A percentile compares a stretch with the other conserved stretches of the same genome.
Conservation (phyloP, 1,140 invertebrate species). For the Drosophila pallidifrons region DNA sequence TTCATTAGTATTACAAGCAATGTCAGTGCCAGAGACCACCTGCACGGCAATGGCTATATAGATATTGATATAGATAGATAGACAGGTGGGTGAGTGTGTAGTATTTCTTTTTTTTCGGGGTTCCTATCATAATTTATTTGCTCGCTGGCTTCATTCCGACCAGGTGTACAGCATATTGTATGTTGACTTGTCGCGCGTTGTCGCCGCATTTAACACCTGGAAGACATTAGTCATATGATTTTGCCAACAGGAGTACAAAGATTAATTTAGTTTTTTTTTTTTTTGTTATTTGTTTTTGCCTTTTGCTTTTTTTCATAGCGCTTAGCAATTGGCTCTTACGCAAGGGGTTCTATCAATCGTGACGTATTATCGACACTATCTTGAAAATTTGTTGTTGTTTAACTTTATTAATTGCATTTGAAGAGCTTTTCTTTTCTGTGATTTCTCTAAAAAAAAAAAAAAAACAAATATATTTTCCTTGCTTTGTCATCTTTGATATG, state of each 20-base stretch:
- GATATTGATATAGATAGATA: conserved; percentile 19
- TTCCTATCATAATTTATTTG: conserved; percentile 36
- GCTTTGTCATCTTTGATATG: conserved; percentile 3
- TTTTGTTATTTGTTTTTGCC: neutral
- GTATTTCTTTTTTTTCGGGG: neutral
- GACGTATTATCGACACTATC: conserved; percentile 12
- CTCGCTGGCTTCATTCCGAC: conserved; percentile 17
- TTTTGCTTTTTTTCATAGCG: neutral
- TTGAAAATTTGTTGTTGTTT: neutral
- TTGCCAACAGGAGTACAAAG: conserved; percentile 35
- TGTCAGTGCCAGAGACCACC: conserved; percentile 21
- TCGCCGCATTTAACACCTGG: conserved; percentile 40
- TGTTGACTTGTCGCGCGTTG: conserved; percentile 12
- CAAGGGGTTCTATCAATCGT: conserved; percentile 28
- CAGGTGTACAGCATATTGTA: conserved; percentile 46
- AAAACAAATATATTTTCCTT: neutral
- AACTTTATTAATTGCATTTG: neutral
- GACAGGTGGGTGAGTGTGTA: conserved; percentile 12
- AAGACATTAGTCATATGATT: conserved; percentile 43
- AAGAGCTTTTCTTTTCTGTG: neutral
- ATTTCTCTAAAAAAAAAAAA: neutral
- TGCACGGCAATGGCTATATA: conserved; percentile 3
- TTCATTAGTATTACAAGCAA: conserved; percentile 14
- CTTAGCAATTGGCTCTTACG: conserved; percentile 8
- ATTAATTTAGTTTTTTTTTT: conserved; percentile 31